Base-by-base conservation (phyloP, 2,113 vertebrate species). In the Rhipidura dahli region DNA sequence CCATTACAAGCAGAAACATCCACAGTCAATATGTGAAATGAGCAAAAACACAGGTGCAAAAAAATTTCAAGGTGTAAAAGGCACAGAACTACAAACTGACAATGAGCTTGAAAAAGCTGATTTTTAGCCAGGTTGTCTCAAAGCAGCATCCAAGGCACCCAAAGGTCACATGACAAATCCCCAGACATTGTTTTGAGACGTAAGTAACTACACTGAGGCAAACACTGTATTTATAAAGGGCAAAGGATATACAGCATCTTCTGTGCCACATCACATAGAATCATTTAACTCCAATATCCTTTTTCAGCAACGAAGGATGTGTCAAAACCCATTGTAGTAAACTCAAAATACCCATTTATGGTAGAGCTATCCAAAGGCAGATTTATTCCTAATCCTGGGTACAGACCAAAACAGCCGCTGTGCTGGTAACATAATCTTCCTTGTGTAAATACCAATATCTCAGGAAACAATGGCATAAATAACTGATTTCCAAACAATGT, bases 391-490 rank as follows among this genome's bases (percentile, higher is more conserved):
- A 94, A 94, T 71, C 57, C 57, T 12, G 13, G 21, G 70, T 30
- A 68, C 18, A 65, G 49, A 79, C 22, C 45, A 79, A n/a, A 64
- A 10, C 39, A 93, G 61, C 33, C 16, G 1, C 68, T 31, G 22
- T 82, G 57, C 78, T 91, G 69, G 56, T 56, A 90, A 68, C 6
- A 9, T 51, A 91, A 93, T 37, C 70, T 90, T 89, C 82, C 75
- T 90, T 60, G 28, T 33, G 53, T 80, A 96, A 91, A 85, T 61
- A 91, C 12, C 82, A 68, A 2, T 69, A 75, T 57, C 50, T 85
- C 57, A 40, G 57, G 57, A 90, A 97, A 87, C 66, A 94, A 91
- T 44, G 19, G 84, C 39, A 91, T 78, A 90, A 93, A 79, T 64
- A 91, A 78, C 40, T 28, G n/a, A 85, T 88, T 88, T 37, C 59